phyloP scores from a whole-genome alignment of 1,140 invertebrate genomes.

The Nasonia longicornis region DNA sequence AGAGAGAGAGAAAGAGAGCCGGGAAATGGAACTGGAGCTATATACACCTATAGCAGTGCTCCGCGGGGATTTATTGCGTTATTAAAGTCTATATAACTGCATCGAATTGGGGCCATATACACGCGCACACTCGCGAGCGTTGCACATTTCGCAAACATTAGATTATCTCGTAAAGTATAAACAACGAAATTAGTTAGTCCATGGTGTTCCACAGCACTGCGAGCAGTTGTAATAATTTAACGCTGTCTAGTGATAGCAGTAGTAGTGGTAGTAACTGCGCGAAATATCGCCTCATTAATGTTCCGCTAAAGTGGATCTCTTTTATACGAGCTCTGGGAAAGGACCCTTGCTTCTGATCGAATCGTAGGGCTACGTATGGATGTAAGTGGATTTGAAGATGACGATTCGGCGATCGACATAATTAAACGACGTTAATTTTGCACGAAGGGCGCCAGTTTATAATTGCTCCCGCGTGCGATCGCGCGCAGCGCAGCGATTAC shows the following conservation, averaged over 20 bases:
- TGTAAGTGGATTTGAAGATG: not conserved
- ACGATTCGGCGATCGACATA: too few species aligned
- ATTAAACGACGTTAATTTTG: too few species aligned
- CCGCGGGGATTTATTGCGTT: constrained; percentile 37
- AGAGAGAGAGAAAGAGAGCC: too few species aligned
- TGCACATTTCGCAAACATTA: constrained; percentile 35
- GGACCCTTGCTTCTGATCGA: not conserved
- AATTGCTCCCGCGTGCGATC: not conserved
- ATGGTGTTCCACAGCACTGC: not conserved
- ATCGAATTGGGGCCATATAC: constrained; percentile 21
- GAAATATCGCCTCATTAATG: constrained; percentile 33
- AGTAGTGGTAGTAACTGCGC: not conserved
- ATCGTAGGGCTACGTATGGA: not conserved
- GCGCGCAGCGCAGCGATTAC: not conserved
- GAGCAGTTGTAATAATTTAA: constrained; percentile 35
- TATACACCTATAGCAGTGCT: not conserved
- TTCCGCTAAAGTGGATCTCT: constrained; percentile 32
- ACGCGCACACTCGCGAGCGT: not conserved
- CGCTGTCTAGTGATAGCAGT: not conserved
- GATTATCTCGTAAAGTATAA: constrained; percentile 41
- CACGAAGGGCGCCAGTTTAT: not conserved
- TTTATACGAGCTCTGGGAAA: constrained; percentile 8
- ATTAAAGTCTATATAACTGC: constrained; percentile 44
- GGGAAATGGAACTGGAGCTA: too few species aligned
- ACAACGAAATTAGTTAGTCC: constrained; percentile 37